Percentiles rank a stretch among this genome's conserved stretches.
phyloP scores from a whole-genome alignment of 2,113 vertebrate species.

The Butastur rufipennis region DNA sequence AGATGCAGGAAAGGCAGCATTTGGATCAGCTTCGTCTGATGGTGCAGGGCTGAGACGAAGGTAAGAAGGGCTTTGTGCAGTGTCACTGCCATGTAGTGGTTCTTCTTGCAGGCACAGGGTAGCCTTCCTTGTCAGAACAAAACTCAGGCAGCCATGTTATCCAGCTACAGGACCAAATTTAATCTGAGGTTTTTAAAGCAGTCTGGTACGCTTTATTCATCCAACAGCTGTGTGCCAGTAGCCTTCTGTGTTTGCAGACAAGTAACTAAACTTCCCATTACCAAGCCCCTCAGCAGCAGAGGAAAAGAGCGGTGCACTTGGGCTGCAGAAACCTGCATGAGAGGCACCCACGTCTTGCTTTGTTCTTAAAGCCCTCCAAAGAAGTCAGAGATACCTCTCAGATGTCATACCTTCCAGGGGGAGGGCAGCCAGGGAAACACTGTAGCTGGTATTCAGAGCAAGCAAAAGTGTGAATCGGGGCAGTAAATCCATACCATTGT shows the following conservation, averaged over 20 bases:
- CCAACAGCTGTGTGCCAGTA: background rate
- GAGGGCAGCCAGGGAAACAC: background rate
- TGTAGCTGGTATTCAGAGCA: background rate
- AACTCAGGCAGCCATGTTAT: background rate
- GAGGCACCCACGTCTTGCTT: background rate
- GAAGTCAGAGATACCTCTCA: background rate
- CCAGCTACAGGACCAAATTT: background rate
- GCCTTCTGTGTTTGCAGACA: background rate
- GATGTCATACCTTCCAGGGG: background rate
- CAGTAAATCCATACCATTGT: background rate
- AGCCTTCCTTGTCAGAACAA: background rate
- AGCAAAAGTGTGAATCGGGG: background rate
- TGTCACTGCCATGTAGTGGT: accelerated
- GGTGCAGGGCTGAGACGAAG: background rate
- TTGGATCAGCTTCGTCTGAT: background rate
- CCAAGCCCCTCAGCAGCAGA: background rate
- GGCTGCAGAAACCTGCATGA: background rate
- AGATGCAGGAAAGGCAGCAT: background rate
- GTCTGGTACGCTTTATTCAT: background rate
- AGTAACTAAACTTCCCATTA: background rate
- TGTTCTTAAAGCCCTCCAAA: background rate
- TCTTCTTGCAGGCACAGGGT: background rate
- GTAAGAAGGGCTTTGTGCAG: background rate
- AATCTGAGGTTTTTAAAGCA: background rate
- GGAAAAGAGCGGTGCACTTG: background rate